phyloP scores from a whole-genome alignment of 1,140 invertebrate genomes.

The Pseudomyrmex concolor region DNA sequence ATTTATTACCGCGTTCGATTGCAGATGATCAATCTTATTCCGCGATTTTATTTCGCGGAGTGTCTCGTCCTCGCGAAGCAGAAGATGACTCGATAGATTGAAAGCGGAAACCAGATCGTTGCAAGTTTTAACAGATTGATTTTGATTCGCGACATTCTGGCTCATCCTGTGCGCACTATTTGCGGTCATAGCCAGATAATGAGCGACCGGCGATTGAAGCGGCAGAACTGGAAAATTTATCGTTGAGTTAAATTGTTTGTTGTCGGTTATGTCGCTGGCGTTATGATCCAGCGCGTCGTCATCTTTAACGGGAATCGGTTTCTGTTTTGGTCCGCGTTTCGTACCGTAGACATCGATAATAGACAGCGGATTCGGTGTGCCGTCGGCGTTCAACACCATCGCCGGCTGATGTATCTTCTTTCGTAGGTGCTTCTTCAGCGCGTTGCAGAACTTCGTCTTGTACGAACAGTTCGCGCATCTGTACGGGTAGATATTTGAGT shows the following conservation, averaged over 20 bases:
- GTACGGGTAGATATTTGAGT: slow-evolving; percentile 98
- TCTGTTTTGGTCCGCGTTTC: slow-evolving; percentile 92
- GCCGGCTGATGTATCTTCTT: slow-evolving; percentile 96
- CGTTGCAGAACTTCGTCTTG: slow-evolving; percentile 99
- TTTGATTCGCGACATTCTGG: not conserved
- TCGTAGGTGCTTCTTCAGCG: slow-evolving; percentile 96
- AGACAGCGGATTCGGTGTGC: slow-evolving; percentile 93
- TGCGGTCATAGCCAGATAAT: not conserved
- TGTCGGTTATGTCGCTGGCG: slow-evolving; percentile 65
- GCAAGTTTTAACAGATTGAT: slow-evolving; percentile 43
- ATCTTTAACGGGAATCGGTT: slow-evolving; percentile 71
- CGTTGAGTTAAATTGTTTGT: not conserved
- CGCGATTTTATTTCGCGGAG: not conserved
- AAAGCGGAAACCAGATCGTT: slow-evolving; percentile 63
- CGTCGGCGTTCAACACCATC: slow-evolving; percentile 94
- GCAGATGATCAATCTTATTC: slow-evolving; percentile 45
- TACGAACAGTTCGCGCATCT: slow-evolving; percentile 98
- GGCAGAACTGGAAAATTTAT: not conserved
- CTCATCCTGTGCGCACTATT: slow-evolving; percentile 2
- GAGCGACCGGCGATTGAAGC: slow-evolving; percentile 1
- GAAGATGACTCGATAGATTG: slow-evolving; percentile 51
- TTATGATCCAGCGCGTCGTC: slow-evolving; percentile 24
- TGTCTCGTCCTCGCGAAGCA: not conserved
- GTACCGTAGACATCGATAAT: slow-evolving; percentile 97
- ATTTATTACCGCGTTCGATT: slow-evolving; percentile 54